These are phyloP conservation scores for Regulus satrapa DNA, from an alignment of 2,113 vertebrate species.

Conservation along the genomic window DNA sequence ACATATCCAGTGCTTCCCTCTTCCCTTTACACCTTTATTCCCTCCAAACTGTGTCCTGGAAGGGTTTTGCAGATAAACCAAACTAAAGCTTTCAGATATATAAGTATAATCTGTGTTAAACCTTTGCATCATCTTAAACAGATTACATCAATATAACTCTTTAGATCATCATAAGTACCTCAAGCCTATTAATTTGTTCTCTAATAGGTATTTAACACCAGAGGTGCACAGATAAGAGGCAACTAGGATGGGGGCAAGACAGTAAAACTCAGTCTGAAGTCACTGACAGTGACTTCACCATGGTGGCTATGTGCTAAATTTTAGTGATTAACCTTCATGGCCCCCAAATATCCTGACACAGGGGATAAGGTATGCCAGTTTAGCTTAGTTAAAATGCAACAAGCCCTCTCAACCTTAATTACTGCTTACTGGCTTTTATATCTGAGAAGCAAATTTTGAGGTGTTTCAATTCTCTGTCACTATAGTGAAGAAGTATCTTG, in stretches of 20 bases:
- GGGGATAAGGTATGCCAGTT: not conserved
- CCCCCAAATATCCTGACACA: not conserved
- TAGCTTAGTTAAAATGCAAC: not conserved
- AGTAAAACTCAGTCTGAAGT: not conserved
- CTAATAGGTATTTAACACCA: not conserved
- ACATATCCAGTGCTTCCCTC: not conserved
- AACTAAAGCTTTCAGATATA: not conserved
- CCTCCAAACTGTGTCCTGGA: not conserved
- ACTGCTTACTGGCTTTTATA: not conserved
- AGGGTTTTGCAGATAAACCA: conserved; percentile 7
- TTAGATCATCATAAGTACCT: conserved; percentile 22
- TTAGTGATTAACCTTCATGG: not conserved
- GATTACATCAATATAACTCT: conserved; percentile 22
- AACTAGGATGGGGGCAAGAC: not conserved
- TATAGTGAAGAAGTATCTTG: not conserved
- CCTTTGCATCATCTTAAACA: conserved; percentile 39
- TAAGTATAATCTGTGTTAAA: conserved; percentile 30
- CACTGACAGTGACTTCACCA: not conserved
- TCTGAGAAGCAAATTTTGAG: not conserved
- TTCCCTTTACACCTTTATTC: not conserved
- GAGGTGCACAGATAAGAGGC: not conserved
- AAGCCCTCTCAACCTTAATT: not conserved
- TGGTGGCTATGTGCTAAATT: not conserved
- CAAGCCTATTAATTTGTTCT: conserved; percentile 28
- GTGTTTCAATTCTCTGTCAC: not conserved